A percentile compares a stretch with the other conserved stretches of the same genome.
phyloP scores from a whole-genome alignment of 2,888 invertebrate species.

The Dusona sp. region DNA sequence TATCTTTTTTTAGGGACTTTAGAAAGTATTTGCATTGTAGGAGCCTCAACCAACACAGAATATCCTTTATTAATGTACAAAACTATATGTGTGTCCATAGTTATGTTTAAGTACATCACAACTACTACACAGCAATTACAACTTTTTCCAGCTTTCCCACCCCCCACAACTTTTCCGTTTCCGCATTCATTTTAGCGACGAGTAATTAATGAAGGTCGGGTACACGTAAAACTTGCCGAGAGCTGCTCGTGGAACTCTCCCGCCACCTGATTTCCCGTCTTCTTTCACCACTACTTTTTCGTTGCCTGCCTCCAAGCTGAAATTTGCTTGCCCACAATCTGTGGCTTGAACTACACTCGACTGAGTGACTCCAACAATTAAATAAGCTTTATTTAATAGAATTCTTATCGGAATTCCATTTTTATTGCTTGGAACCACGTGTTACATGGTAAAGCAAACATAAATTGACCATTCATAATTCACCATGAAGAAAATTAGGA shows the following conservation, averaged over 20 bases:
- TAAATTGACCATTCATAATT: not conserved
- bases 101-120: conserved; percentile 17
- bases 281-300: not conserved
- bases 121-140: conserved; percentile 64
- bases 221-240: conserved; percentile 44
- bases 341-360: conserved; percentile 5
- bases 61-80: conserved; percentile 15
- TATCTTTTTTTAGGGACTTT: not conserved
- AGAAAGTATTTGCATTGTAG: not conserved
- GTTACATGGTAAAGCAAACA: not conserved
- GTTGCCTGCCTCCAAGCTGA: not conserved
- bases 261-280: conserved; percentile 44
- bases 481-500: not conserved
- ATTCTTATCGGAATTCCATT: not conserved
- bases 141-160: conserved; percentile 51
- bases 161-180: conserved; percentile 39
- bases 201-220: conserved; percentile 69
- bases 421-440: not conserved
- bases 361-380: conserved; percentile 5
- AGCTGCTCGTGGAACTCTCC: conserved; percentile 26
- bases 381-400: not conserved
- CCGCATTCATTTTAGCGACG: conserved; percentile 63
- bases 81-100: conserved; percentile 16
- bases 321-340: conserved; percentile 38
- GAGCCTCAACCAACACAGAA: conserved; percentile 6